phyloP scores from a whole-genome alignment of 1,140 invertebrate genomes.

The Zeugodacus cucurbitae region DNA sequence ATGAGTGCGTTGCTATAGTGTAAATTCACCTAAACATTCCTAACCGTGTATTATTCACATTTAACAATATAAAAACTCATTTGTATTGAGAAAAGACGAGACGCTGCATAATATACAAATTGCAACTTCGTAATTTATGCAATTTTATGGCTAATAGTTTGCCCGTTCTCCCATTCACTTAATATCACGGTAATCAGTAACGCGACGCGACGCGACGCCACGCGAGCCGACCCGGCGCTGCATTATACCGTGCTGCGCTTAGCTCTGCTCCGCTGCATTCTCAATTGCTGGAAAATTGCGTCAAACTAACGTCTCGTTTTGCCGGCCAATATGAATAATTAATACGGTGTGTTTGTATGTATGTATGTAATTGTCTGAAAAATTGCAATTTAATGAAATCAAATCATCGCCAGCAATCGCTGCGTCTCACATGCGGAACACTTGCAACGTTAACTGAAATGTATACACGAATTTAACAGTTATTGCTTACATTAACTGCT shows the following conservation, averaged over 20 bases:
- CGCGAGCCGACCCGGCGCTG: no score
- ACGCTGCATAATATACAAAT: background rate
- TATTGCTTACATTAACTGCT: constrained; percentile 11
- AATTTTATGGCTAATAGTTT: constrained; percentile 6
- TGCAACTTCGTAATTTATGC: constrained; percentile 24
- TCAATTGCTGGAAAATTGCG: constrained; percentile 32
- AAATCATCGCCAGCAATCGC: background rate
- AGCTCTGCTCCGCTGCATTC: background rate
- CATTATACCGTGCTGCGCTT: background rate
- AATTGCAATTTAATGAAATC: background rate
- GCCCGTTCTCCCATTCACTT: background rate
- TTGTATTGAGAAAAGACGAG: background rate
- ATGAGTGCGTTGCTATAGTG: no score
- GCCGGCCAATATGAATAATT: background rate
- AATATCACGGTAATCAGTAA: constrained; percentile 12
- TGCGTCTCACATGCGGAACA: background rate
- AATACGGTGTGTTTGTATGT: background rate
- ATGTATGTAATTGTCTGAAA: background rate
- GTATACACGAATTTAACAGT: background rate
- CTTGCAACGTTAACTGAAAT: background rate
- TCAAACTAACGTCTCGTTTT: background rate
- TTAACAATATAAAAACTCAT: background rate
- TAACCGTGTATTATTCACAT: no score
- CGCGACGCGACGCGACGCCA: background rate
- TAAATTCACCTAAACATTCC: no score